Evolutionary conservation across 2,888 invertebrate species (phyloP).

Genomic region (Lasioglossum marginatum): DNA sequence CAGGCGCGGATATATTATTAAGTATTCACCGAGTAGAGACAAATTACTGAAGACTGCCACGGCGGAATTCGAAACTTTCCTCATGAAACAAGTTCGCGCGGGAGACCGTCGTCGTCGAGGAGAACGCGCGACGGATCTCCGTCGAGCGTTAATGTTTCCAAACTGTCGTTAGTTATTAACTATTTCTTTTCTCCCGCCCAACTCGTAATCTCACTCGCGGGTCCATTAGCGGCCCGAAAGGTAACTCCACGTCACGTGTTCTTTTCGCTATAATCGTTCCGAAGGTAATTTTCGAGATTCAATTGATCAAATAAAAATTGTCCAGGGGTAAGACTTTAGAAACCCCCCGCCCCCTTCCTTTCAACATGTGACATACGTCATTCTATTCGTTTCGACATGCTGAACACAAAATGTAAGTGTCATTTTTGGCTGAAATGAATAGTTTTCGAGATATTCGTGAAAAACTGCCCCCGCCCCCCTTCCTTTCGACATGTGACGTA

Average conservation of each 20-base stretch:
- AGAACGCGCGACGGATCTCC: conserved; percentile 16
- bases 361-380: no score
- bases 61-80: conserved; percentile 53
- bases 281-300: no score
- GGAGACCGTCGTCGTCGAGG: not conserved
- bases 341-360: no score
- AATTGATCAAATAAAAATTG: no score
- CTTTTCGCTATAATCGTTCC: no score
- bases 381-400: no score
- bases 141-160: conserved; percentile 22
- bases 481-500: no score
- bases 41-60: conserved; percentile 50
- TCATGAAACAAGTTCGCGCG: conserved; percentile 53
- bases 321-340: no score
- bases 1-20: conserved; percentile 52
- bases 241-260: not conserved
- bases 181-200: not conserved
- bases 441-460: no score
- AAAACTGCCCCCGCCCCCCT: no score
- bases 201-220: not conserved
- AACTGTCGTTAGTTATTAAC: conserved; percentile 23
- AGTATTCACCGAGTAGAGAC: conserved; percentile 55
- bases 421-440: no score
- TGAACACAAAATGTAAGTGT: no score
- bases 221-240: not conserved